phyloP scores from a whole-genome alignment of 1,140 invertebrate species.

The Coptotermes formosanus region DNA sequence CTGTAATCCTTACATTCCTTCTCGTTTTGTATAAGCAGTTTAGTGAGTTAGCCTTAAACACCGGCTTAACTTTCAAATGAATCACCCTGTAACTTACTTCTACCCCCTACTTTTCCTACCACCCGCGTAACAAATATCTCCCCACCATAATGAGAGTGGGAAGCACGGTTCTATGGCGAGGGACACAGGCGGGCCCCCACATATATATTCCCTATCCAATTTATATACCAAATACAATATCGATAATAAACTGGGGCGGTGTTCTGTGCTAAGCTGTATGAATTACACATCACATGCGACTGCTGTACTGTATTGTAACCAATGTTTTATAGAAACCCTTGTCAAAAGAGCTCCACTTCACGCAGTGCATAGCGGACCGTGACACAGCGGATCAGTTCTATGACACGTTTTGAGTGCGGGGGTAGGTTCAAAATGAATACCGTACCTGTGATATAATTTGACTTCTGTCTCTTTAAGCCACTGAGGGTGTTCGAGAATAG shows the following conservation, averaged over 20 bases:
- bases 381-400: too few species aligned
- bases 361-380: too few species aligned
- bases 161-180: neutral
- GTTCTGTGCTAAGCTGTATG: neutral
- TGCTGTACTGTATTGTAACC: neutral
- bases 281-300: neutral
- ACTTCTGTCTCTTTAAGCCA: too few species aligned
- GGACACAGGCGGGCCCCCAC: too few species aligned
- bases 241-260: neutral
- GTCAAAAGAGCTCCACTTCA: too few species aligned
- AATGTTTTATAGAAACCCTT: neutral
- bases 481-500: too few species aligned
- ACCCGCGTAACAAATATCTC: too few species aligned
- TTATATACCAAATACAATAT: neutral
- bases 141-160: neutral
- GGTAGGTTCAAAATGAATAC: too few species aligned
- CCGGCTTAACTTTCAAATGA: constrained; percentile 2
- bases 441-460: too few species aligned
- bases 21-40: too few species aligned
- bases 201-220: neutral
- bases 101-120: neutral
- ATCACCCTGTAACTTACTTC: neutral
- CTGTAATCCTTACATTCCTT: too few species aligned
- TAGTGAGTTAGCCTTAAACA: neutral
- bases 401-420: too few species aligned